Evolutionary conservation across 2,113 vertebrate genomes (phyloP).

Genomic region (Alouatta palliata): DNA sequence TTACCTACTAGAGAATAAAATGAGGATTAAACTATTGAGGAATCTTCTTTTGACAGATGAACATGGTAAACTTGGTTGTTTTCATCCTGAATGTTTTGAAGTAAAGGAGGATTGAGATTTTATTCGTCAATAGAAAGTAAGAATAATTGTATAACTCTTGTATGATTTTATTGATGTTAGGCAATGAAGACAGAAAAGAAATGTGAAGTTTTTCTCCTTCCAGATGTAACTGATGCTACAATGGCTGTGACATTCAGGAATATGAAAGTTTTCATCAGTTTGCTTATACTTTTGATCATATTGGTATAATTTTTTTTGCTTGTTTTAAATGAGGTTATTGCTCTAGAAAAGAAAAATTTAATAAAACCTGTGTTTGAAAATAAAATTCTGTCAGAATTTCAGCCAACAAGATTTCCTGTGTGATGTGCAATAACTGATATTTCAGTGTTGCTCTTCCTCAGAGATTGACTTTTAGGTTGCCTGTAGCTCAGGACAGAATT

Average conservation of each 20-base stretch:
- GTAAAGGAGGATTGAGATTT: constrained; percentile 63
- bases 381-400: constrained; percentile 35
- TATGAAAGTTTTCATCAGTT: not conserved
- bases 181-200: constrained; percentile 24
- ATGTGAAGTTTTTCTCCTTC: not conserved
- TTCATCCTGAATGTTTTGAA: constrained; percentile 65
- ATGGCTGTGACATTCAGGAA: not conserved
- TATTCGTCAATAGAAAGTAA: constrained; percentile 51
- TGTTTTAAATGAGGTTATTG: constrained; percentile 35
- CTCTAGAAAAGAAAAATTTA: not conserved
- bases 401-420: not conserved
- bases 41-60: constrained; percentile 67
- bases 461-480: not conserved
- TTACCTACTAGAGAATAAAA: constrained; percentile 57
- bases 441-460: not conserved
- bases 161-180: constrained; percentile 49
- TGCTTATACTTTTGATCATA: not conserved
- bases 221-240: not conserved
- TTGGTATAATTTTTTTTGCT: not conserved
- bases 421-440: not conserved
- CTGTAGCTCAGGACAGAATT: not conserved
- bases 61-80: constrained; percentile 45
- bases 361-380: constrained; percentile 17
- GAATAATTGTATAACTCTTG: constrained; percentile 45
- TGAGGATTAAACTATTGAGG: constrained; percentile 58